Evolutionary conservation across 2,113 vertebrate genomes (phyloP).

Genomic region (Serilophus lunatus): DNA sequence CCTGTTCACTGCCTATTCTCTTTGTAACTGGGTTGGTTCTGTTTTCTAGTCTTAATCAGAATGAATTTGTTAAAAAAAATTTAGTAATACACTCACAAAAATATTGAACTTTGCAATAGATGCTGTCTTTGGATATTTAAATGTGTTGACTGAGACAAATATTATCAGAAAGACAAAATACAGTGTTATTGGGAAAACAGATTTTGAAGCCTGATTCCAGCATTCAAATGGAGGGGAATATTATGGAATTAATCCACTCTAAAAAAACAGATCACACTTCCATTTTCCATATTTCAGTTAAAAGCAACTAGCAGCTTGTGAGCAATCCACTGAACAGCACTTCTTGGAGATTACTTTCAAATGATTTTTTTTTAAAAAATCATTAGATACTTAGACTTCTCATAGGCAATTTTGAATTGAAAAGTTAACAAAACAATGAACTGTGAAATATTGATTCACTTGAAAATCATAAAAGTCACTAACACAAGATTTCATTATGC

Average conservation of each 20-base stretch:
- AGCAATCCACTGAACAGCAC: not conserved
- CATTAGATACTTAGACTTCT: not conserved
- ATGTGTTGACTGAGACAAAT: not conserved
- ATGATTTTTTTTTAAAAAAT: accelerated
- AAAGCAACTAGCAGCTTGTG: not conserved
- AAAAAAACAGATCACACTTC: not conserved
- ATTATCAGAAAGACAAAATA: not conserved
- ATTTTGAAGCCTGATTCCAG: not conserved
- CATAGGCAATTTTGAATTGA: not conserved
- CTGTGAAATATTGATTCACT: not conserved
- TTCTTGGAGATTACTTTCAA: not conserved
- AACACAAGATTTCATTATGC: not conserved
- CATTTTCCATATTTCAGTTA: not conserved
- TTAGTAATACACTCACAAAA: not conserved
- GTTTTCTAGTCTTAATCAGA: not conserved
- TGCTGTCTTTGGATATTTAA: not conserved
- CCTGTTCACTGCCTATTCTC: not conserved
- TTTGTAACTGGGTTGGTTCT: not conserved
- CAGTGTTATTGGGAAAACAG: not conserved
- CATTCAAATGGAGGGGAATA: not conserved
- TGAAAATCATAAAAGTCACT: not conserved
- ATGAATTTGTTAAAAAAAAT: not conserved
- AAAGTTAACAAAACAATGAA: not conserved
- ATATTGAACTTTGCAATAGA: not conserved
- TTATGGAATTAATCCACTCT: not conserved